Evolutionary conservation across 2,888 invertebrate species (phyloP), one percentile per base, ranked within the genome.

Genomic region (Torymus texanus): DNA sequence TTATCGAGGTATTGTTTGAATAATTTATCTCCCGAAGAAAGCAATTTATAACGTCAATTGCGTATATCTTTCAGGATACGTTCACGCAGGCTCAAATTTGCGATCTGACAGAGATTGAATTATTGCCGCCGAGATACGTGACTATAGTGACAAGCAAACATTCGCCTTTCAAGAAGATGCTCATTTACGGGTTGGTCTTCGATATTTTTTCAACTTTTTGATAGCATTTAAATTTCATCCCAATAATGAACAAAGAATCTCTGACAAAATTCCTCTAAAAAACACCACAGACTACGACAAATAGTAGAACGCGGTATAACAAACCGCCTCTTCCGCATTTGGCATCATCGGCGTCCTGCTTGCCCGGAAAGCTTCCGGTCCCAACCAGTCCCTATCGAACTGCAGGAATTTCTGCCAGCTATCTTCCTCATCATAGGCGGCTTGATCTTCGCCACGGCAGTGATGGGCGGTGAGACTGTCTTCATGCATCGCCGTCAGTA

Each of bases 41-140:
- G 41, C 41, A 41, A 41, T 2, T 53, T 67, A 24, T 59, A 73
- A 58, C 29, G 71, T 77, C 41, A 41, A 41, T n/a, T 66, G 11
- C 62, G 8, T 50, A 41, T 41, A 41, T 41, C 8, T 8, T 41
- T 41, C 41, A 88, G 87, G 92, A 92, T 24, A 93, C 93, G 0
- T 95, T 94, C 84, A 91, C 90, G 0, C 94, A 94, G 85, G 91
- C 92, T 63, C 92, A 94, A 87, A 92, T 94, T 41, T 95, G 95
- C 83, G 94, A 94, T 81, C 89, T 94, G 0, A 92, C 92, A 0
- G 93, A 94, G 87, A 78, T 87, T 62, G 80, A 82, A 80, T 51
- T 88, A 18, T 67, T 86, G 51, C 82, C 84, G 4, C 81, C 85
- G 14, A 82, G 82, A 53, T 83, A 84, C 21, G 82, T 85, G 4